phyloP scores from a whole-genome alignment of 1,140 invertebrate genomes.

The Drosophila truncata region DNA sequence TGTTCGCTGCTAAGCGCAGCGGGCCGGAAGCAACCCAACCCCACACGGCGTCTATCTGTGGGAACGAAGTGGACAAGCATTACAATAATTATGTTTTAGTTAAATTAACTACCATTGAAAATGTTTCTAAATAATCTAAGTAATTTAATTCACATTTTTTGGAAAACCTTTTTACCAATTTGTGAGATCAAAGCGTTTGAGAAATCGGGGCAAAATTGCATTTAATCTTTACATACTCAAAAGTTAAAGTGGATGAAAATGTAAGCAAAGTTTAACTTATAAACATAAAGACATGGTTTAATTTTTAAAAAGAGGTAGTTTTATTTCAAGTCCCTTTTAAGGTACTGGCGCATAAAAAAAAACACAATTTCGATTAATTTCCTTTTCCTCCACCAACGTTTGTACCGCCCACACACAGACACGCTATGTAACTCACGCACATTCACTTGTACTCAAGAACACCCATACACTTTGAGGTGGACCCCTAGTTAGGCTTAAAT shows the following conservation, averaged over 20 bases:
- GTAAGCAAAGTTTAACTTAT: background rate
- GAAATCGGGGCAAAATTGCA: background rate
- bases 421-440: conserved; percentile 29
- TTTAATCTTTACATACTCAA: too few relatives aligned
- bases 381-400: conserved; percentile 22
- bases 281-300: background rate
- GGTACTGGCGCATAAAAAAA: background rate
- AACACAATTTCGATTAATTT: conserved; percentile 24
- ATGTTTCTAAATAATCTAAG: background rate
- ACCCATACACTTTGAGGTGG: conserved; percentile 9
- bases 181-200: background rate
- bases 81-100: background rate
- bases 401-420: conserved; percentile 49
- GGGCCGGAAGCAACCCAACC: conserved; percentile 94
- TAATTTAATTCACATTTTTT: background rate
- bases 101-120: background rate
- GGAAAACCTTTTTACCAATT: background rate
- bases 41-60: conserved; percentile 95
- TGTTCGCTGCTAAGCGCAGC: conserved; percentile 90
- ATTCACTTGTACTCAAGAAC: conserved; percentile 7
- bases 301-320: background rate
- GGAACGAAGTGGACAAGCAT: background rate
- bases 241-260: too few relatives aligned
- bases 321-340: conserved; percentile 3
- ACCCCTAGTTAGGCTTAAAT: background rate